These are phyloP conservation scores for Cliona cf. orientalis DNA, from an alignment of 37 sponge, comb jelly and placozoan species.

Conservation along the genomic window DNA sequence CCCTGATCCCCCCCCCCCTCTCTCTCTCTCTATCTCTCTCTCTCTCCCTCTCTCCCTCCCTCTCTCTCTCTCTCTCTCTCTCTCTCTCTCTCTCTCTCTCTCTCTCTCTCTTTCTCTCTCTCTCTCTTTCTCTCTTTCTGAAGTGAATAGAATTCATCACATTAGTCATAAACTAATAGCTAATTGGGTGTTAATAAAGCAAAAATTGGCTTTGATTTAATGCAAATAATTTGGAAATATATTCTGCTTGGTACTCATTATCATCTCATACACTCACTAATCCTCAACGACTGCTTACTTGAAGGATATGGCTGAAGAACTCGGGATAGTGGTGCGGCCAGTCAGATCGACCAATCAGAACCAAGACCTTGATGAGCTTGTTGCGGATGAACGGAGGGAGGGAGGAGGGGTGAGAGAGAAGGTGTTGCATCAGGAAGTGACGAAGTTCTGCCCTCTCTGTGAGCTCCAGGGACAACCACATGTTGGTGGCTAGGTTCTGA, in stretches of 20 bases:
- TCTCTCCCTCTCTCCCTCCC: neutral
- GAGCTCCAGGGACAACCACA: slow-evolving; percentile 50
- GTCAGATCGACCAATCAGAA: slow-evolving; percentile 68
- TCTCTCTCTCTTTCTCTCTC: no score
- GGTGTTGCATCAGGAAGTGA: slow-evolving; percentile 45
- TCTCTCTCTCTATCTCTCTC: neutral
- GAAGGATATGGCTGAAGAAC: slow-evolving; percentile 67
- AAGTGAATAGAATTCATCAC: no score
- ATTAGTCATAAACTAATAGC: no score
- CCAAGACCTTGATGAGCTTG: slow-evolving; percentile 79
- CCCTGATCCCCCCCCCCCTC: neutral
- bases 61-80: neutral
- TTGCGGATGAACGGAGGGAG: slow-evolving; percentile 68
- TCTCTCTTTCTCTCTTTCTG: no score
- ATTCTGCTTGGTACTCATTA: neutral
- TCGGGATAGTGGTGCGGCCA: slow-evolving; percentile 90
- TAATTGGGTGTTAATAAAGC: neutral
- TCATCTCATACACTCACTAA: neutral
- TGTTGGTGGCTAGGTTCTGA: slow-evolving; percentile 56
- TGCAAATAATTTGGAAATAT: neutral
- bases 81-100: no score
- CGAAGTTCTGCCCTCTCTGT: slow-evolving; percentile 49
- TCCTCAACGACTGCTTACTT: slow-evolving; percentile 47
- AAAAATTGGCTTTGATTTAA: neutral
- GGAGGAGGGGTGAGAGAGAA: slow-evolving; percentile 26